A percentile compares a stretch with the other conserved stretches of the same genome.
Conservation (phyloP, 2,113 vertebrate genomes). For the Crotalus viridis region DNA sequence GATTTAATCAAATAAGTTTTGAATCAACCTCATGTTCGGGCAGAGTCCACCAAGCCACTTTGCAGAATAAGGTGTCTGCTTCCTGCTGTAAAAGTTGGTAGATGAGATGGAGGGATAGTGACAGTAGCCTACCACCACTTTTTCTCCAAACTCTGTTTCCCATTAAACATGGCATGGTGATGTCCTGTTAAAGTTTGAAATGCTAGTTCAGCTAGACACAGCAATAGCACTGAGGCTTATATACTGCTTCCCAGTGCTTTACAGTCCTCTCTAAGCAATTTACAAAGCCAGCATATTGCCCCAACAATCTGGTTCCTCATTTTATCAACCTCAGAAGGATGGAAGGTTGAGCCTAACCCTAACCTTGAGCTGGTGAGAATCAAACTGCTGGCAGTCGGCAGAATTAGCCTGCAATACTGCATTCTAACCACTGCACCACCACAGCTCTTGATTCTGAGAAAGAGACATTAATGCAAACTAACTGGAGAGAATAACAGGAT, state of each 20-base stretch:
- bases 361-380: not conserved
- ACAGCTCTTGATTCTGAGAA: not conserved
- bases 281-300: not conserved
- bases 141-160: not conserved
- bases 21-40: not conserved
- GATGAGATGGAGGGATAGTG: not conserved
- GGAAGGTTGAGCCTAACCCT: not conserved
- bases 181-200: not conserved
- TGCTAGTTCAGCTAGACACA: not conserved
- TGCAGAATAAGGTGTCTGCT: not conserved
- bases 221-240: not conserved
- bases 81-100: not conserved
- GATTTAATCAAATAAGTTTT: not conserved
- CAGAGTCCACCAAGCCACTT: not conserved
- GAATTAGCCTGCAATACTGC: not conserved
- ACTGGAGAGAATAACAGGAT: no score
- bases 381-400: not conserved
- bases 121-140: not conserved
- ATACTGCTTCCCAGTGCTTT: not conserved
- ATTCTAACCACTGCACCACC: not conserved
- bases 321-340: not conserved
- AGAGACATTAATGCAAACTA: no score
- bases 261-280: not conserved
- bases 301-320: not conserved
- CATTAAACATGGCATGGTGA: not conserved